These are phyloP conservation scores for Heliconius melpomene DNA, from an alignment of 1,140 invertebrate genomes.

Conservation along the genomic window DNA sequence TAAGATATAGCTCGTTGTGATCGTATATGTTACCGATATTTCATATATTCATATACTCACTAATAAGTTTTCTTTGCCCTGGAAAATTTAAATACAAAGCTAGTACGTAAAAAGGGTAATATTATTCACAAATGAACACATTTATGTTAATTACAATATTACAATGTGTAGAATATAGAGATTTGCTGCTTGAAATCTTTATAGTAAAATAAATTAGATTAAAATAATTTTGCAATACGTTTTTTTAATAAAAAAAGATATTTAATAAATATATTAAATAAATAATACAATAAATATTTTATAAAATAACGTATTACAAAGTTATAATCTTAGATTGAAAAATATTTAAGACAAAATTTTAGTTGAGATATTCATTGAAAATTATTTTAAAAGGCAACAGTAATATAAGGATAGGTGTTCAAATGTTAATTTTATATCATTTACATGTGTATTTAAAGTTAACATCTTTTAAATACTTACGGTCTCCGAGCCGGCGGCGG, in stretches of 20 bases:
- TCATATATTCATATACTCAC: slow-evolving; percentile 82
- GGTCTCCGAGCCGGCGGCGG: slow-evolving; percentile 93
- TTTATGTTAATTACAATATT: slow-evolving; percentile 45
- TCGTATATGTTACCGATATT: slow-evolving; percentile 52
- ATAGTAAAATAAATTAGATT: slow-evolving; percentile 19
- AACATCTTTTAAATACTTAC: slow-evolving; percentile 82
- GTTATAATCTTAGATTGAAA: slow-evolving; percentile 21
- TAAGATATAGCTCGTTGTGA: slow-evolving; percentile 39
- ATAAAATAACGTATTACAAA: slow-evolving; percentile 20
- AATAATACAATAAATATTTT: neutral
- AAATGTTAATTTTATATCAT: slow-evolving; percentile 56
- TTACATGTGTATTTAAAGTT: slow-evolving; percentile 30
- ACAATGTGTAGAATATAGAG: slow-evolving; percentile 27
- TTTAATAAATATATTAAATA: neutral
- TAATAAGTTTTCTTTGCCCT: slow-evolving; percentile 88
- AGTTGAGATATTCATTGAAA: slow-evolving; percentile 55
- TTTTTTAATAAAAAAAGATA: neutral
- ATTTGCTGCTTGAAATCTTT: slow-evolving; percentile 35
- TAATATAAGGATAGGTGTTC: slow-evolving; percentile 48
- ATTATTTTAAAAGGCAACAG: slow-evolving; percentile 56
- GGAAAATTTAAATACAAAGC: slow-evolving; percentile 81
- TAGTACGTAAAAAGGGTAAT: slow-evolving; percentile 60
- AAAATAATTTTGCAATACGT: slow-evolving; percentile 28
- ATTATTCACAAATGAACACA: slow-evolving; percentile 66
- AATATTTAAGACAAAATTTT: slow-evolving; percentile 30